Evolutionary conservation across 2,888 invertebrate genomes (phyloP), one percentile per base, ranked within the genome.

Genomic region (Tolmerus cingulatus): DNA sequence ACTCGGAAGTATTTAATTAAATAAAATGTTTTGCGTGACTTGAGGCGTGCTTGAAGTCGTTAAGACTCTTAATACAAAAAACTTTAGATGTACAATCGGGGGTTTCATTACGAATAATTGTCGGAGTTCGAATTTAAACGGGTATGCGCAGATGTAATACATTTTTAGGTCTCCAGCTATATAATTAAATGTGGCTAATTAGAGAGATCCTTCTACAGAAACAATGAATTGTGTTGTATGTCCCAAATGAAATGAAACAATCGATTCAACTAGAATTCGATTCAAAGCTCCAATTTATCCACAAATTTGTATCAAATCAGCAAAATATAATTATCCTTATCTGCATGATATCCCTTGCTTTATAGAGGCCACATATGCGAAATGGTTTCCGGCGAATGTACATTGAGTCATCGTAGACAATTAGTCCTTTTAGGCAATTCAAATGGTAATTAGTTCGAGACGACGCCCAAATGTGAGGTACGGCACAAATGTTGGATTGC

Each of bases 371-470:
- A 40, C 19, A 12, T 78, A 78, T 78, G 78, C 43, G 16, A 78
- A 78, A 78, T 78, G 78, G 40, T 7, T 43, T 19, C 78, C 37
- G 43, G 34, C 40, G 27, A 46, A 46, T 78, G 43, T 66, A 78
- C 78, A 43, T 37, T 23, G 43, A 78, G 43, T 78, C 43, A 78
- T 43, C 19, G 78, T 78, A 78, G 40, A 78, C 78, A 78, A 46
- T 78, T 78, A 78, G 78, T 78, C 78, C 78, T 40, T 78, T 78
- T 78, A 78, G 78, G 78, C 78, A n/a, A 78, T 78, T 43, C 40
- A 78, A 78, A 78, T 78, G 40, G 78, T 78, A 78, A 78, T 78
- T 78, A 78, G 78, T 78, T 78, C 78, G 40, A 78, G 78, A 78
- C 43, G 12, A 43, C n/a, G n/a, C n/a, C 78, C 78, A 43, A 34